phyloP scores from a whole-genome alignment of 2,888 invertebrate species.

The Augochlorella aurata region DNA sequence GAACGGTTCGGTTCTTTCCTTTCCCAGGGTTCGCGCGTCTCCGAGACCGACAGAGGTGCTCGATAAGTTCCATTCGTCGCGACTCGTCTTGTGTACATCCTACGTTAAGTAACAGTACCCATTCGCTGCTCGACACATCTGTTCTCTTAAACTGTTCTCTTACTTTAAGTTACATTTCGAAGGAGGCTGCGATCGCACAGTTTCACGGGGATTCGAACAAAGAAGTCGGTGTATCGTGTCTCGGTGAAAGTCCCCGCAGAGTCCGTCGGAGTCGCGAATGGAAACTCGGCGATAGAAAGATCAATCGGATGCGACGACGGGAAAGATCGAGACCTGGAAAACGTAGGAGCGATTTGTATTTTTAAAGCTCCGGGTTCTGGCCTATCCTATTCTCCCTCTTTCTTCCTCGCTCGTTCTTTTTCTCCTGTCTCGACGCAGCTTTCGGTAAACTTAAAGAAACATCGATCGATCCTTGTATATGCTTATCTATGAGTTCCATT shows the following conservation, averaged over 20 bases:
- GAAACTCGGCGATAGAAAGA: conserved; percentile 4
- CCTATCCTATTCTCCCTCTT: conserved; percentile 3
- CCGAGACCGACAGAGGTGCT: neutral
- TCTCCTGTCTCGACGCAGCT: conserved; percentile 26
- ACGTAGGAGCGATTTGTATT: conserved; percentile 46
- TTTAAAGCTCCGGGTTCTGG: conserved; percentile 29
- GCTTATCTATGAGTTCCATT: conserved; percentile 46
- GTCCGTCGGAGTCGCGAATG: conserved; percentile 10
- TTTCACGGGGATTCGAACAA: neutral
- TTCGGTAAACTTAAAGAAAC: conserved; percentile 35
- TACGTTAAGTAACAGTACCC: neutral
- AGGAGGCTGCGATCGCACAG: neutral
- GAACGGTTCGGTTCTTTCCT: neutral
- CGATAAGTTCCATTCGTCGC: neutral
- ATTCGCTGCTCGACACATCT: neutral
- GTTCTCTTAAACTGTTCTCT: neutral
- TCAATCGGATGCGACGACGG: neutral
- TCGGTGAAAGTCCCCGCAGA: conserved; percentile 11
- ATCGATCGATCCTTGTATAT: conserved; percentile 49
- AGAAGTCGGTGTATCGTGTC: neutral
- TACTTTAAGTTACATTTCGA: neutral
- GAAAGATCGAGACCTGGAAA: conserved; percentile 24
- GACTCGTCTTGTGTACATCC: neutral
- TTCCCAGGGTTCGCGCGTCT: neutral
- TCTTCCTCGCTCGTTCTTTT: neutral